Conservation (phyloP, 1,140 invertebrate species). For the Heliconius hewitsoni region DNA sequence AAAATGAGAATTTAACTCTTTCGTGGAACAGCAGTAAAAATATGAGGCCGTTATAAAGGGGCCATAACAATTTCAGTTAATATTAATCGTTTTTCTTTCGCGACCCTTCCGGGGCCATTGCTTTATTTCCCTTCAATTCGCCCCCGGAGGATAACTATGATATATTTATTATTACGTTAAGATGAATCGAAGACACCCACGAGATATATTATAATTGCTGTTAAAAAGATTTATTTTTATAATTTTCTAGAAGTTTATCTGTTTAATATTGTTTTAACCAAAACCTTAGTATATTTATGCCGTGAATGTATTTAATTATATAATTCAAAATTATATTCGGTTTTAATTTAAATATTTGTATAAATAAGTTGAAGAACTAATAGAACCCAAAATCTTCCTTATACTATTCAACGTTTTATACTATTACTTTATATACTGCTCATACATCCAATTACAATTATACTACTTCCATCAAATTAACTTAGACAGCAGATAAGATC, state of each 20-base stretch:
- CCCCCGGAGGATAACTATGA: constrained; percentile 73
- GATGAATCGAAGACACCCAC: constrained; percentile 65
- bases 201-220: constrained; percentile 64
- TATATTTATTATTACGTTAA: constrained; percentile 78
- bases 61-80: constrained; percentile 78
- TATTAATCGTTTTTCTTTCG: constrained; percentile 80
- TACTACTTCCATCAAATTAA: background rate
- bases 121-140: constrained; percentile 77
- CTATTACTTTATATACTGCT: too few species aligned
- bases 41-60: constrained; percentile 60
- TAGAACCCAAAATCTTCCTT: too few species aligned
- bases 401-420: too few species aligned
- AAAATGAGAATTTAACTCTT: constrained; percentile 54
- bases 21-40: constrained; percentile 63
- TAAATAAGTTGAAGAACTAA: too few species aligned
- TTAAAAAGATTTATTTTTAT: constrained; percentile 28
- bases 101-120: constrained; percentile 70
- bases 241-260: background rate
- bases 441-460: too few species aligned
- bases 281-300: too few species aligned
- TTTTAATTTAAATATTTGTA: too few species aligned
- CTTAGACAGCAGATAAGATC: background rate
- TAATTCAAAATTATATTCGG: too few species aligned
- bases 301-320: too few species aligned
- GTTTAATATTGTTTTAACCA: too few species aligned